Evolutionary conservation across 1,140 invertebrate species (phyloP), one percentile per base, ranked within the genome.

Genomic region (Achatina immaculata): DNA sequence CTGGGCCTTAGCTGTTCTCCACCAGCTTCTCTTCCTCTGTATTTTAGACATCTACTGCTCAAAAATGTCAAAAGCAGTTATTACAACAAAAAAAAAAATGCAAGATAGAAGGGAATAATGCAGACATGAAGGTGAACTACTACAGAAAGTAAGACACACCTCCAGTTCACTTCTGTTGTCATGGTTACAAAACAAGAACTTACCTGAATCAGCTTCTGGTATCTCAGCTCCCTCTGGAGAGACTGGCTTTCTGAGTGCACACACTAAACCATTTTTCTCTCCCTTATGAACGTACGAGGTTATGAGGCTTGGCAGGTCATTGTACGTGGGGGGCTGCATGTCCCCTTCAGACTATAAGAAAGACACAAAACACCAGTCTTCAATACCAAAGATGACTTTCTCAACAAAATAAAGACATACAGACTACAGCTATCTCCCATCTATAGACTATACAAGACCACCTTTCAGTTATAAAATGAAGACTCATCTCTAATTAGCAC

Each of bases 221-320:
- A 68, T 51, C 55, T 86, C 85, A 14, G 84, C 75, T 31, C 81
- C 79, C 48, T 88, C 87, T 48, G 85, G 85, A 40, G 83, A 62
- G 38, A 91, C 81, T 0, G 88, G 86, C 38, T 84, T 83, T 58
- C 83, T 84, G 16, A 91, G 80, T 0, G 87, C 85, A 80, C 78
- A 86, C 0, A 85, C 84, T 69, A 91, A 82, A 11, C 90, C 89
- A 86, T 91, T 91, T 34, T 87, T 84, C 16, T 84, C 85, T 73
- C 86, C 86, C 77, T 88, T 87, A 73, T 86, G 82, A 24, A 89
- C 82, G 80, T 91, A 91, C 19, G 89, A 88, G 24, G 82, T 81
- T 6, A 90, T 85, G 7, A 91, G 83, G 34, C 86, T 85, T 38
- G 83, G 83, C 28, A 91, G 84, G 74, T 89, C 87, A 19, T 79